Percentiles rank a stretch among this genome's conserved stretches.
Evolutionary conservation across 2,797 vertebrate species (phyloP).

Genomic region (Craterocephalus amniculus): DNA sequence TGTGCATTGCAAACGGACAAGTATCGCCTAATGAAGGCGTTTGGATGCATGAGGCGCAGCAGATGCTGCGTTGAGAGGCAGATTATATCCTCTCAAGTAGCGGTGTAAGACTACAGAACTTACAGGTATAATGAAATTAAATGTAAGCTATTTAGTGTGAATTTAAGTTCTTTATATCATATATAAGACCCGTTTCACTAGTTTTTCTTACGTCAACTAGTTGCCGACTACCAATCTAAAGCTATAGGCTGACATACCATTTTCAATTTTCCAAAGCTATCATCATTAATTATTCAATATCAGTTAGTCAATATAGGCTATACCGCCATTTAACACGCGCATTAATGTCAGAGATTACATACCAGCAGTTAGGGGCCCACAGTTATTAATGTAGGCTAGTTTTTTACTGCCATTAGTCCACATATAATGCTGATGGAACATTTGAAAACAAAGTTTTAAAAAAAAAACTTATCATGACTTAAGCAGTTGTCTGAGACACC

Average conservation of each 20-base stretch:
- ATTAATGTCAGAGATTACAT: conserved; percentile 30
- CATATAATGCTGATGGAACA: conserved; percentile 9
- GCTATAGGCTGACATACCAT: conserved; percentile 45
- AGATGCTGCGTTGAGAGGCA: conserved; percentile 45
- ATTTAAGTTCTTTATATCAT: conserved; percentile 5
- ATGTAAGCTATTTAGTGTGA: not conserved
- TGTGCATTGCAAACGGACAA: conserved; percentile 63
- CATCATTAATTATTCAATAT: conserved; percentile 75
- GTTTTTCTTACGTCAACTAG: conserved; percentile 19
- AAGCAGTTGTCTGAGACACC: conserved; percentile 9
- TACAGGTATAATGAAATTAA: conserved; percentile 10
- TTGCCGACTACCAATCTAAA: conserved; percentile 4
- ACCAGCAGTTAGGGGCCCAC: conserved; percentile 27
- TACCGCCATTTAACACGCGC: conserved; percentile 46
- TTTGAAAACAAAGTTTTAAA: conserved; percentile 39
- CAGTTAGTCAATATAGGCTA: conserved; percentile 52
- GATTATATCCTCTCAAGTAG: conserved; percentile 51
- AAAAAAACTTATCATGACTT: conserved; percentile 49
- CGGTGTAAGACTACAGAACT: conserved; percentile 42
- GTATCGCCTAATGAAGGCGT: conserved; percentile 68
- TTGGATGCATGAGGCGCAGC: conserved; percentile 64
- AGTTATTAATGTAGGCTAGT: conserved; percentile 13
- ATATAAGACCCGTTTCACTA: conserved; percentile 24
- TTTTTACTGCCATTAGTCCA: conserved; percentile 5
- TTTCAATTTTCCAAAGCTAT: conserved; percentile 53